Base-by-base conservation (phyloP, 2,888 invertebrate genomes). In the Tachina grossa region DNA sequence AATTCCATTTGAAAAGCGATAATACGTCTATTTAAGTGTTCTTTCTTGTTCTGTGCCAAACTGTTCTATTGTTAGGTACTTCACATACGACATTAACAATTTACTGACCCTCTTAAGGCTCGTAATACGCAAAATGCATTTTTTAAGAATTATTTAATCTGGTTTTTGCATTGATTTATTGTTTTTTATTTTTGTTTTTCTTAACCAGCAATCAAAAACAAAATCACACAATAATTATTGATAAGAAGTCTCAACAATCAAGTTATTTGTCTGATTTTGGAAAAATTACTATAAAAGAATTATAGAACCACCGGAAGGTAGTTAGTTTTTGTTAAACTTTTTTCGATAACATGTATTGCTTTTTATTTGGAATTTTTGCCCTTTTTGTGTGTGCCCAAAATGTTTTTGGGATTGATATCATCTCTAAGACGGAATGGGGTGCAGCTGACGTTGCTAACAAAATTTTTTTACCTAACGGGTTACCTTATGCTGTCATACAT, bases 401-500 rank as follows among this genome's bases (percentile, higher is more conserved):
- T 3, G 71, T 79, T 43, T 82, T 59, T 41, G 85, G 87, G 9
- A 77, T 89, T 6, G 87, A 51, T 10, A 87, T 89, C 8, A 87
- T 88, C 10, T 82, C 68, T 11, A 89, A 88, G 31, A n/a, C 87
- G 2, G 66, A 88, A 85, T 90, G 90, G 89, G 88, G 88, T 66
- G 89, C 87, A 89, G 16, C 93, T 91, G 8, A 85, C 8, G 65
- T 88, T 10, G 86, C 78, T 13, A 65, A 80, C 9, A 87, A 76
- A 49, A 83, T 77, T 1, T 9, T 57, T 2, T 78, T 89, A 47
- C 72, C 86, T 13, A 88, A 61, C 9, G 49, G 85, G n/a, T 83
- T 89, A 49, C 39, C 79, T 16, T 90, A 89, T 75, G 89, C 86
- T 39, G 93, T 96, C 66, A 94, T 96, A 81, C 96, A 96, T 90